Evolutionary conservation across 2,888 invertebrate species (phyloP), one percentile per base, ranked within the genome.

Genomic region (Stenurella melanura): DNA sequence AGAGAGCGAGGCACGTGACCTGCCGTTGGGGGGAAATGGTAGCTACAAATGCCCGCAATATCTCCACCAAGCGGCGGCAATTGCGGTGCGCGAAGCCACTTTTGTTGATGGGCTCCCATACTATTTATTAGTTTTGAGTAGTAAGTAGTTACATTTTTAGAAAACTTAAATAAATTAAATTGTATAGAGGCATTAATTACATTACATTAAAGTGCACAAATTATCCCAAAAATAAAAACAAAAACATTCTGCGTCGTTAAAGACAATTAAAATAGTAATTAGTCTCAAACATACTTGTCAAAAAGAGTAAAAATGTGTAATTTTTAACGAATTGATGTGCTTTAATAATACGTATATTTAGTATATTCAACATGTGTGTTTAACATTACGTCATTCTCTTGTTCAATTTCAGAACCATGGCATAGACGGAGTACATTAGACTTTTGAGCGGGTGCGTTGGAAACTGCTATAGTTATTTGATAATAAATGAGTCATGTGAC

Each of bases 331-430:
- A 58, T 38, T 58, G n/a, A 70, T 58, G 54, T 54, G 63, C 21
- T 61, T 63, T 54, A 72, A 72, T 72, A 63, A 72, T 26, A 54
- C 63, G 11, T 72, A 72, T 30, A 72, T 71, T 71, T 21, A 58
- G 60, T 60, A 21, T 50, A 63, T 63, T 61, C 61, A 72, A 60
- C 72, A 72, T 72, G 72, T 71, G 70, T 54, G 54, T 54, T 67
- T 67, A 15, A 12, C 54, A 54, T 67, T 54, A 67, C 67, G 67
- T 67, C 50, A 67, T 26, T 1, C 18, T 54, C 42, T 67, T 38
- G 54, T n/a, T 54, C 42, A 18, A 64, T 42, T 64, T 11, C 21
- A 67, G 42, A 67, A 7, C 26, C 67, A 19, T 67, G 18, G 42
- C 67, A 54, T 34, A 17, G 64, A 12, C 64, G 64, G 64, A 64